Percentiles rank a stretch among this genome's conserved stretches.
Conservation (phyloP, 2,888 invertebrate genomes). For the Argyresthia albistria region DNA sequence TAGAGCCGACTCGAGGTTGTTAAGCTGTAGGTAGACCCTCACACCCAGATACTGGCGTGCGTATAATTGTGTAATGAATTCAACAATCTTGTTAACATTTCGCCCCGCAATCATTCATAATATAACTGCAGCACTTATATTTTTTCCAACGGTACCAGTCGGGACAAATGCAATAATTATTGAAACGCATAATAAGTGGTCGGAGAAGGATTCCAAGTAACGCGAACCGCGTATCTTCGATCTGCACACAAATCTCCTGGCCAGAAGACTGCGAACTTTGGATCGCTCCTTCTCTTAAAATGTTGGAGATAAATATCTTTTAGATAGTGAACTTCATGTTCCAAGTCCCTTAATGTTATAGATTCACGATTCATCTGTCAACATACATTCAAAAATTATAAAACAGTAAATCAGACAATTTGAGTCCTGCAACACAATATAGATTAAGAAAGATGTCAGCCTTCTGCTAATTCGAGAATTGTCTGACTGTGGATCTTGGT, state of each 20-base stretch:
- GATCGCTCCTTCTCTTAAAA: not conserved
- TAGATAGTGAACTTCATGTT: no score
- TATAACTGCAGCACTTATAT: slow-evolving; percentile 13
- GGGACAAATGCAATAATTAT: slow-evolving; percentile 7
- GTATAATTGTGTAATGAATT: slow-evolving; percentile 6
- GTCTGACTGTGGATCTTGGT: no score
- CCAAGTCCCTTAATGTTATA: no score
- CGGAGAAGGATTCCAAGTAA: slow-evolving; percentile 4
- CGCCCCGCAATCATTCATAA: slow-evolving; percentile 38
- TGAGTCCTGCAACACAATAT: no score
- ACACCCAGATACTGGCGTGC: no score
- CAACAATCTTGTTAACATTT: slow-evolving; percentile 23
- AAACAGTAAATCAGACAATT: no score
- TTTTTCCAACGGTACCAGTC: slow-evolving; percentile 1
- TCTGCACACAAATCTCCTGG: slow-evolving; percentile 1
- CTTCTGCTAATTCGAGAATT: no score
- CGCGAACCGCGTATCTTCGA: not conserved
- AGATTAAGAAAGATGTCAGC: no score
- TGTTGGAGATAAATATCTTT: no score
- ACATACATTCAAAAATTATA: no score
- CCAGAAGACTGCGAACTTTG: slow-evolving; percentile 2
- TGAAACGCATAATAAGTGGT: slow-evolving; percentile 5
- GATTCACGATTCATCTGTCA: no score
- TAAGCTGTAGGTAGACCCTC: not conserved
- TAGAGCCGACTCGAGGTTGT: not conserved